These are phyloP conservation scores for Cheilosia soror DNA, from an alignment of 2,888 invertebrate genomes.

Conservation along the genomic window DNA sequence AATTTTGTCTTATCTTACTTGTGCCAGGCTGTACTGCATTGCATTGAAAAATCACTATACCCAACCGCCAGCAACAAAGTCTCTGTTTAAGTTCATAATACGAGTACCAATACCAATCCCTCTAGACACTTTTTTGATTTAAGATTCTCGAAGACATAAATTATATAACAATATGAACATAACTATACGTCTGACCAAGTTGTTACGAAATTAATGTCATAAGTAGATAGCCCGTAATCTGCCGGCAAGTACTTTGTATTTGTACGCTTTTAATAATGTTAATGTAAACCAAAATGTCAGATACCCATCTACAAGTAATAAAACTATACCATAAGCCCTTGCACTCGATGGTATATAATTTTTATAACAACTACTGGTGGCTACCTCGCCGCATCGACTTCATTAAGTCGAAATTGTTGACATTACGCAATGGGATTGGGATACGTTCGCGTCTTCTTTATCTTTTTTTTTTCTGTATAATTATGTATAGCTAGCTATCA, in stretches of 20 bases:
- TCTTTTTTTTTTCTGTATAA: slow-evolving; percentile 26
- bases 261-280: neutral
- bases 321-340: slow-evolving; percentile 31
- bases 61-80: too few species aligned
- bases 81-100: too few species aligned
- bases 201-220: too few species aligned
- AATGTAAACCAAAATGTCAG: neutral
- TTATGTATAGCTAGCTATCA: slow-evolving; percentile 30
- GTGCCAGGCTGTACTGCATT: too few species aligned
- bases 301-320: neutral
- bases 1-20: too few species aligned
- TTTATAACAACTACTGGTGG: slow-evolving; percentile 31
- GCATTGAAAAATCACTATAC: too few species aligned
- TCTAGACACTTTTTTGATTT: too few species aligned
- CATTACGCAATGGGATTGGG: slow-evolving; percentile 12
- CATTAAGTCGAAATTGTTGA: slow-evolving; percentile 25
- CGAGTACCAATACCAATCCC: too few species aligned
- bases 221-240: neutral
- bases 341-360: slow-evolving; percentile 19
- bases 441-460: neutral
- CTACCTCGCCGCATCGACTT: slow-evolving; percentile 15
- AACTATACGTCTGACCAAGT: too few species aligned
- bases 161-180: too few species aligned
- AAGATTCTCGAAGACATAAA: too few species aligned
- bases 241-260: neutral